phyloP scores from a whole-genome alignment of 2,888 invertebrate species.

The Cyaniris semiargus region DNA sequence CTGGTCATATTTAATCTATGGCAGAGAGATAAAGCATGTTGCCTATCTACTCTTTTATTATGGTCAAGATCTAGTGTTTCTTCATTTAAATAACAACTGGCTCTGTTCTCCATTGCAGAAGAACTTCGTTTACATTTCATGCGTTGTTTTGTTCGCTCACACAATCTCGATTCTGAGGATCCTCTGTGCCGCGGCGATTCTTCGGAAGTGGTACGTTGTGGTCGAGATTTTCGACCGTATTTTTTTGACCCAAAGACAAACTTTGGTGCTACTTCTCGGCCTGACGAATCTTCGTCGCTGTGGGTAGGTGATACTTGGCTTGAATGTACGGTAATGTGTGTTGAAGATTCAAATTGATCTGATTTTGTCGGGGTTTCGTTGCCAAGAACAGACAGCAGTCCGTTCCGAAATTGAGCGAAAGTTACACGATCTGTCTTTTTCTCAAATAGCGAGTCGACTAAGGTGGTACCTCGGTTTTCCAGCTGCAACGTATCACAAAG shows the following conservation, averaged over 20 bases:
- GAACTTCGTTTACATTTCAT: slow-evolving; percentile 58
- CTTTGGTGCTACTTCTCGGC: slow-evolving; percentile 86
- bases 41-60: slow-evolving; percentile 59
- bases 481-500: slow-evolving; percentile 89
- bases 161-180: slow-evolving; percentile 60
- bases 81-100: slow-evolving; percentile 40
- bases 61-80: slow-evolving; percentile 54
- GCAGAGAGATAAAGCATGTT: slow-evolving; percentile 64
- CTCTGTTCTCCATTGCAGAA: slow-evolving; percentile 57
- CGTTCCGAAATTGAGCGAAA: slow-evolving; percentile 89
- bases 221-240: slow-evolving; percentile 86
- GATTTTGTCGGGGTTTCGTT: slow-evolving; percentile 59
- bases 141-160: slow-evolving; percentile 52
- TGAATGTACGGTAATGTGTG: slow-evolving; percentile 47
- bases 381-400: slow-evolving; percentile 85
- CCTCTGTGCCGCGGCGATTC: slow-evolving; percentile 53
- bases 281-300: slow-evolving; percentile 81
- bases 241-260: slow-evolving; percentile 87
- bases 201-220: slow-evolving; percentile 60
- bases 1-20: slow-evolving; percentile 63
- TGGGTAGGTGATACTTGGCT: slow-evolving; percentile 46
- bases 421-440: slow-evolving; percentile 76
- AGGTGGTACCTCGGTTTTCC: slow-evolving; percentile 84
- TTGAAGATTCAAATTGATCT: slow-evolving; percentile 43
- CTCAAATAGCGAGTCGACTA: slow-evolving; percentile 82